Evolutionary conservation across 2,113 vertebrate species (phyloP).

Genomic region (Cyphomyrus discorhynchus): DNA sequence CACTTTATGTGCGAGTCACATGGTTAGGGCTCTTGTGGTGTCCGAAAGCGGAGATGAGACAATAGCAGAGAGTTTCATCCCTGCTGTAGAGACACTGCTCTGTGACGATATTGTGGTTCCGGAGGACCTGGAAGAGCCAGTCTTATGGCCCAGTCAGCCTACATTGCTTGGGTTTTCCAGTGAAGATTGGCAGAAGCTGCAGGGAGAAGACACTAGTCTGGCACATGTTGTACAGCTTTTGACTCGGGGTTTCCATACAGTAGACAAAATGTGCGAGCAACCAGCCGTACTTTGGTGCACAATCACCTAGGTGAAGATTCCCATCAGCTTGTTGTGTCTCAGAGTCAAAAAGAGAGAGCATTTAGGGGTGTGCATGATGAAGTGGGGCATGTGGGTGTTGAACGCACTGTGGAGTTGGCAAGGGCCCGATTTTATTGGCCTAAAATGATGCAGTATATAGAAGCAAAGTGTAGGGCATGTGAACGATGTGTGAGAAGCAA

Average conservation of each 20-base stretch:
- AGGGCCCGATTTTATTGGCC: neutral
- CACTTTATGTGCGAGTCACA: neutral
- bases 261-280: neutral
- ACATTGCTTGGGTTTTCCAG: neutral
- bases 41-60: neutral
- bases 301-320: neutral
- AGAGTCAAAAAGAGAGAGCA: neutral
- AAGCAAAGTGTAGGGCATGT: neutral
- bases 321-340: neutral
- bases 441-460: too few relatives aligned
- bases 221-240: neutral
- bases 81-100: constrained; percentile 2
- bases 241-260: neutral
- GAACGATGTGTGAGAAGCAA: neutral
- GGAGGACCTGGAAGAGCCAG: neutral
- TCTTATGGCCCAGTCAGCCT: neutral
- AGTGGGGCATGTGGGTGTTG: neutral
- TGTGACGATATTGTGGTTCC: neutral
- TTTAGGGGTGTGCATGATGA: neutral
- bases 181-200: neutral
- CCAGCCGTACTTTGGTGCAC: neutral
- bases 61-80: neutral
- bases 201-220: neutral
- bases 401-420: neutral
- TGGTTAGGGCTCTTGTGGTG: neutral